Conservation (phyloP, 1,140 invertebrate species). For the Drosophila insularis region DNA sequence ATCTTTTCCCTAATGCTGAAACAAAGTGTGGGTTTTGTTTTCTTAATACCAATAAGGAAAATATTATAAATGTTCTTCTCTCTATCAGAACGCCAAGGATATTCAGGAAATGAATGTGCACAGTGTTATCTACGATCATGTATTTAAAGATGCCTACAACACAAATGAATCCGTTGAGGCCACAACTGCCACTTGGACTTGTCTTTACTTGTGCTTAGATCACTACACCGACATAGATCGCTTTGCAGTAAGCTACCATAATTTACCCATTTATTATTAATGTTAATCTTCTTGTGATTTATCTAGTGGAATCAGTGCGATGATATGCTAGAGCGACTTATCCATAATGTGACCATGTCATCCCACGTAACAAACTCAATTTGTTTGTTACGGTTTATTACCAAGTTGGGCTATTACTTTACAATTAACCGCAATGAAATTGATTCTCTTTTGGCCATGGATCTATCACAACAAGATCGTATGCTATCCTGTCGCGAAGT, state of each 20-base stretch:
- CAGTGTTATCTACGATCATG: conserved; percentile 61
- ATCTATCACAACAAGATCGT: conserved; percentile 28
- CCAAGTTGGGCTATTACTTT: conserved; percentile 54
- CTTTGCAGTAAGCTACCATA: conserved; percentile 28
- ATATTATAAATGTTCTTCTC: neutral
- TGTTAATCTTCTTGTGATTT: neutral
- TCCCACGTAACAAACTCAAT: conserved; percentile 44
- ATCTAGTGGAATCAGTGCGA: conserved; percentile 67
- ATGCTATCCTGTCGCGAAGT: conserved; percentile 34
- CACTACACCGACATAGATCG: conserved; percentile 50
- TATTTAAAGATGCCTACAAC: conserved; percentile 52
- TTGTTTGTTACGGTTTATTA: conserved; percentile 54
- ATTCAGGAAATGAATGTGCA: conserved; percentile 62
- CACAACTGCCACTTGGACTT: conserved; percentile 50
- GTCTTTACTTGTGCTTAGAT: conserved; percentile 60
- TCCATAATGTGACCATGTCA: conserved; percentile 53
- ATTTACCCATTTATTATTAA: neutral
- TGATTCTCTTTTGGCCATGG: conserved; percentile 19
- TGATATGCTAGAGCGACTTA: conserved; percentile 62
- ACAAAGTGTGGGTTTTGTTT: conserved; percentile 36
- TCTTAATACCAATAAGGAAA: neutral
- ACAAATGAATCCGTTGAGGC: conserved; percentile 50
- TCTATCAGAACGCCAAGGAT: conserved; percentile 32
- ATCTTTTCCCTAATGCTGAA: conserved; percentile 51
- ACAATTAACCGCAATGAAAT: conserved; percentile 56